phyloP scores from a whole-genome alignment of 2,797 vertebrate species.

The Onychomys torridus region DNA sequence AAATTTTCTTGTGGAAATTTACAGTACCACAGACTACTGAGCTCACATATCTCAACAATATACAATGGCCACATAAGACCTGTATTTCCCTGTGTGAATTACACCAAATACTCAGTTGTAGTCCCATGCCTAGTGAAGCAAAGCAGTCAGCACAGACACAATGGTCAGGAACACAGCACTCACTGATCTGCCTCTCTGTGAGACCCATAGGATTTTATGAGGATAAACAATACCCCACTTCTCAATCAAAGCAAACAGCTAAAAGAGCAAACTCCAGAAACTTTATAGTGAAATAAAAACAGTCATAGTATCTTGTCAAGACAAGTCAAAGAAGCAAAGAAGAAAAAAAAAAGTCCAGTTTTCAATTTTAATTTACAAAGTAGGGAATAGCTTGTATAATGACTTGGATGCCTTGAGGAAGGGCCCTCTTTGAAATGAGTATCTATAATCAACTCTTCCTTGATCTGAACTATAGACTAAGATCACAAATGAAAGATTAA shows the following conservation, averaged over 20 bases:
- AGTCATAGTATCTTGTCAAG: neutral
- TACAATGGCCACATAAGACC: neutral
- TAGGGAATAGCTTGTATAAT: neutral
- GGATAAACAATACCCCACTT: neutral
- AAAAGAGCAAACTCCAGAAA: neutral
- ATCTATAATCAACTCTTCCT: neutral
- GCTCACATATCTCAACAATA: neutral
- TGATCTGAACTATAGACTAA: neutral
- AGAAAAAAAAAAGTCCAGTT: neutral
- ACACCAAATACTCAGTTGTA: neutral
- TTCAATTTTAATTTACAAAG: neutral
- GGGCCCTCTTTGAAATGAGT: neutral
- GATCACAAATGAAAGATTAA: neutral
- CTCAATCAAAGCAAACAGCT: neutral
- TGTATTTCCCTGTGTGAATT: neutral
- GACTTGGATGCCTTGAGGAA: neutral
- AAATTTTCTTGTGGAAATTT: constrained; percentile 42
- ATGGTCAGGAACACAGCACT: neutral
- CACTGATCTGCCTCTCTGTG: neutral
- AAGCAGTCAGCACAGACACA: neutral
- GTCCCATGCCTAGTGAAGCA: neutral
- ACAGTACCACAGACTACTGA: neutral
- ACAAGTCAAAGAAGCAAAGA: neutral
- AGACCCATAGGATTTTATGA: neutral
- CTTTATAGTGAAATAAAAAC: neutral